A percentile compares a stretch with the other conserved stretches of the same genome.
Conservation (phyloP, 2,797 vertebrate species). For the Artibeus jamaicensis region DNA sequence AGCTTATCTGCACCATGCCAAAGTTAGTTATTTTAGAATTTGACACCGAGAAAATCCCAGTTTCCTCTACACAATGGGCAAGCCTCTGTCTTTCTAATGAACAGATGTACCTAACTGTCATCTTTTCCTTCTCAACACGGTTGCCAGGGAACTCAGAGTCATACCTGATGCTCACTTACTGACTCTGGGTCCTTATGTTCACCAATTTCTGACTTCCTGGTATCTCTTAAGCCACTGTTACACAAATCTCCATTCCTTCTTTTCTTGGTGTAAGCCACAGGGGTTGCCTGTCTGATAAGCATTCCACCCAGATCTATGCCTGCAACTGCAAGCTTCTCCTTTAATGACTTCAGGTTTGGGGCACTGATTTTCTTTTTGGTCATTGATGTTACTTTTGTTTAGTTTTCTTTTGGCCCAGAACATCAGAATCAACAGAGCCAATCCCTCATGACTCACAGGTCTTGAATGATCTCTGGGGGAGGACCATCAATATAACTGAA, state of each 20-base stretch:
- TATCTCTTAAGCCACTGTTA: neutral
- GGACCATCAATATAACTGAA: neutral
- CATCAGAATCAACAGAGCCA: neutral
- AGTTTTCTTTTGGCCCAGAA: neutral
- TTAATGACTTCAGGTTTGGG: neutral
- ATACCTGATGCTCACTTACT: neutral
- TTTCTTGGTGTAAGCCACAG: neutral
- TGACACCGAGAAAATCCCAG: neutral
- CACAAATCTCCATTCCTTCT: neutral
- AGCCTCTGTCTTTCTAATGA: neutral
- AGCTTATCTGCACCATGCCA: neutral
- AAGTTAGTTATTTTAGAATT: conserved; percentile 19
- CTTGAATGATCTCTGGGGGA: neutral
- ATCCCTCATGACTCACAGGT: neutral
- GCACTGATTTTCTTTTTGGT: neutral
- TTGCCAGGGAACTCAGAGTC: conserved; percentile 11
- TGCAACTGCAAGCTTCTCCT: neutral
- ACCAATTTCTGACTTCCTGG: neutral
- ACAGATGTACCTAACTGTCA: neutral
- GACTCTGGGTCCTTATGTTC: neutral
- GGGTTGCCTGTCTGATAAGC: neutral
- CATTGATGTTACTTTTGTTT: neutral
- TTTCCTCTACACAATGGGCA: neutral
- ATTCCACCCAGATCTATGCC: neutral
- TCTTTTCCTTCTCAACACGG: neutral